Percentiles rank a stretch among this genome's conserved stretches.
Evolutionary conservation across 2,888 invertebrate genomes (phyloP).

Genomic region (Nomada goodeniana): DNA sequence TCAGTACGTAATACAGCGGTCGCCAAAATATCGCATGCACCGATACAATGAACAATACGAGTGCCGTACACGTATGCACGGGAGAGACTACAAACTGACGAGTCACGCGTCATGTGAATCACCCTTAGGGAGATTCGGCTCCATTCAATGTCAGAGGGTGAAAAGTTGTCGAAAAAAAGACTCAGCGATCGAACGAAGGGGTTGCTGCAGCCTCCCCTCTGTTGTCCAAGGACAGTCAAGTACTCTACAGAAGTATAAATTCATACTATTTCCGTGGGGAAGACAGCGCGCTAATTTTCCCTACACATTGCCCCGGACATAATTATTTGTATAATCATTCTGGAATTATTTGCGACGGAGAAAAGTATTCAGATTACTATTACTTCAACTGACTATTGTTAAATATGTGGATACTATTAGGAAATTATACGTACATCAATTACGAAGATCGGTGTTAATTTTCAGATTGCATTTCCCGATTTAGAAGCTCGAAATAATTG

Average conservation of each 20-base stretch:
- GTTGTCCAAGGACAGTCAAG: neutral
- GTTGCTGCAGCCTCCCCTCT: constrained; percentile 38
- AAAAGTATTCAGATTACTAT: too few species aligned
- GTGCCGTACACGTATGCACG: constrained; percentile 13
- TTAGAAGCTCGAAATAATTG: too few species aligned
- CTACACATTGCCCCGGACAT: too few species aligned
- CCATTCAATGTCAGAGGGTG: constrained; percentile 63
- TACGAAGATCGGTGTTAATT: too few species aligned
- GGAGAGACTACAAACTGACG: constrained; percentile 40
- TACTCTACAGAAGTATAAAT: constrained; percentile 17
- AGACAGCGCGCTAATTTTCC: too few species aligned
- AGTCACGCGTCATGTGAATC: constrained; percentile 68
- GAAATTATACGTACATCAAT: neutral
- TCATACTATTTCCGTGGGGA: neutral
- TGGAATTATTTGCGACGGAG: too few species aligned
- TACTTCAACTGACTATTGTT: too few species aligned
- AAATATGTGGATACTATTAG: too few species aligned
- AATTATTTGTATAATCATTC: too few species aligned
- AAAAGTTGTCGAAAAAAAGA: constrained; percentile 60
- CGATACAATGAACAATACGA: constrained; percentile 40
- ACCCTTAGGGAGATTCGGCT: constrained; percentile 67
- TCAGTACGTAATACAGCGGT: constrained; percentile 34
- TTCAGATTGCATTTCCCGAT: too few species aligned
- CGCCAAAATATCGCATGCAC: constrained; percentile 44
- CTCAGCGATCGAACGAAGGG: constrained; percentile 59